Conservation (phyloP, 2,888 invertebrate species). For the Morpho achilles region DNA sequence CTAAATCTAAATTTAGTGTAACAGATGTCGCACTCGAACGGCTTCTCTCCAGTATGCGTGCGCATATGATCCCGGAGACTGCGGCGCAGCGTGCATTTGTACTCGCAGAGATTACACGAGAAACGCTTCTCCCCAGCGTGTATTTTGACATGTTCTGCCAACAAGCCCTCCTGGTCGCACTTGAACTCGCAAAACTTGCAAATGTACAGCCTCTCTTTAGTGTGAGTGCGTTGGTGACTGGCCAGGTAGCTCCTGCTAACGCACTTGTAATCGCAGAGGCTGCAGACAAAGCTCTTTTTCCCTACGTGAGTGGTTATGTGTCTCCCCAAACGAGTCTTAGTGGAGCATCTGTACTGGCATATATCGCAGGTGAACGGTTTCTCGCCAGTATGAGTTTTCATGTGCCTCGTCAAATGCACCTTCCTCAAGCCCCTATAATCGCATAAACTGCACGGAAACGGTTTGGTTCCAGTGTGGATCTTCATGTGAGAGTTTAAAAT, state of each 20-base stretch:
- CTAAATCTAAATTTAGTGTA: no score
- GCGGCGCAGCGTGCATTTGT: not conserved
- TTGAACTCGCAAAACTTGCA: not conserved
- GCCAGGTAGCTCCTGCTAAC: not conserved
- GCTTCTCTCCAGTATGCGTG: not conserved
- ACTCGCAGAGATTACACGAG: not conserved
- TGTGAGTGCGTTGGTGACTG: not conserved
- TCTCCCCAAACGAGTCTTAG: no score
- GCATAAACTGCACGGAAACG: not conserved
- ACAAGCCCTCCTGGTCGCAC: not conserved
- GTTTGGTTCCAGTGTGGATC: not conserved
- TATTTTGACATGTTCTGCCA: not conserved
- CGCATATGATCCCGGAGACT: not conserved
- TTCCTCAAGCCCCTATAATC: not conserved
- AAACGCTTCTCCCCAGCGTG: not conserved
- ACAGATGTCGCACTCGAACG: no score
- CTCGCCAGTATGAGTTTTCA: not conserved
- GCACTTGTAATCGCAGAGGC: not conserved
- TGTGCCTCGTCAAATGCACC: not conserved
- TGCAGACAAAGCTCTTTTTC: no score
- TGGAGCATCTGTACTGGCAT: no score
- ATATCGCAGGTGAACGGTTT: not conserved
- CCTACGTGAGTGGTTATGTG: no score
- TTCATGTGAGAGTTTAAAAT: not conserved
- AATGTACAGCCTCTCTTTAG: not conserved